Conservation (phyloP, 2,888 invertebrate genomes). For the Calameuta pallipes region DNA sequence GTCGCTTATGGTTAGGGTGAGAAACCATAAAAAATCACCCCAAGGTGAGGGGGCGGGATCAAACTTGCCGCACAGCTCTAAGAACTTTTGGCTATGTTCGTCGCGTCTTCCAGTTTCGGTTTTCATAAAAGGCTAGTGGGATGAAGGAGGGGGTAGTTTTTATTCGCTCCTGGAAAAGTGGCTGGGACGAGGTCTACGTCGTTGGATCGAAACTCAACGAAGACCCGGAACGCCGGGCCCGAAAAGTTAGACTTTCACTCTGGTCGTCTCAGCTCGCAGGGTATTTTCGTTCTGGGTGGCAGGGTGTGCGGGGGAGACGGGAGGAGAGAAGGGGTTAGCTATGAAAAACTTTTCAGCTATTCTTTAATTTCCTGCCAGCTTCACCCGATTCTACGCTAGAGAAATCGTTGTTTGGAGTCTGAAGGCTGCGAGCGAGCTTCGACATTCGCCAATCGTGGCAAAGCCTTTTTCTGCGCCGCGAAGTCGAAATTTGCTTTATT, state of each 20-base stretch:
- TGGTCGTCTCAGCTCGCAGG: not conserved
- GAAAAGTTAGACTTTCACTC: not conserved
- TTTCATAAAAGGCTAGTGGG: conserved; percentile 7
- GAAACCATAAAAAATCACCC: not conserved
- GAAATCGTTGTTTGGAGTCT: not conserved
- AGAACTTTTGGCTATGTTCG: conserved; percentile 9
- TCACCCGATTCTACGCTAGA: not conserved
- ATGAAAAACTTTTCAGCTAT: not conserved
- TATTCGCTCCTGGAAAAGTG: not conserved
- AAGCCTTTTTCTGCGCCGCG: conserved; percentile 3
- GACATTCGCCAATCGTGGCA: not conserved
- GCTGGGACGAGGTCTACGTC: not conserved
- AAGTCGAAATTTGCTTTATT: conserved; percentile 1
- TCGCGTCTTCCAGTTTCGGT: conserved; percentile 8
- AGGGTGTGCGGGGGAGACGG: too few relatives aligned
- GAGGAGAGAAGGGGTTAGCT: too few relatives aligned
- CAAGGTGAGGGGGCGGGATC: not conserved
- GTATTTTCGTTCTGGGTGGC: not conserved
- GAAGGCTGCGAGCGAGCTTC: not conserved
- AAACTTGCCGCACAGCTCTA: not conserved
- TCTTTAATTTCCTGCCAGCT: not conserved
- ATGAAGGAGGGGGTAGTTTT: not conserved
- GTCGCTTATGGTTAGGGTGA: not conserved
- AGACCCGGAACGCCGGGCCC: not conserved
- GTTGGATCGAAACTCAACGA: not conserved